Evolutionary conservation across 2,888 invertebrate genomes (phyloP), one percentile per base, ranked within the genome.

Genomic region (Chloroclystis v-ata): DNA sequence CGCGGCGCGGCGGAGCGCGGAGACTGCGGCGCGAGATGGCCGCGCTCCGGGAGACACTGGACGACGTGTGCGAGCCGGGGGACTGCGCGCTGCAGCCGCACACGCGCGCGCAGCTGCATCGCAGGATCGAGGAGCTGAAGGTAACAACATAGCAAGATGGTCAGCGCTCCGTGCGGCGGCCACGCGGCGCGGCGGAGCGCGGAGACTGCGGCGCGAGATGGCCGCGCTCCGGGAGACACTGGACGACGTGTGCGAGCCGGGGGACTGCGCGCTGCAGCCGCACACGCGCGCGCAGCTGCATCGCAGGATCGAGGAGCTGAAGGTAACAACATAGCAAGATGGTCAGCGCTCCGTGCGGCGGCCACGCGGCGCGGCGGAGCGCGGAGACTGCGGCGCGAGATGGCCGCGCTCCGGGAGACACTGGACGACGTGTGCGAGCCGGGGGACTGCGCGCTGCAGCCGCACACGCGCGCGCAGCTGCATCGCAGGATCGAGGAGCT

Each of bases 361-460:
- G n/a, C n/a, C 1, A 78, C 83, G 2, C 75, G 86, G 6, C 85
- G 89, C 9, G 81, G 85, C 1, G 77, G 83, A 5, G 86, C 85
- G 2, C 70, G 88, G 0, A 73, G 88, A 42, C 85, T 91, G 38
- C 91, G 93, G 83, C 85, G 88, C 56, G 92, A 92, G 71, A 82
- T 92, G 73, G 81, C 88, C 44, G 89, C 89, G 28, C 82, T 92
- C 52, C 83, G 89, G 52, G 91, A 91, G 60, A 82, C 88, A 38
- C 85, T 92, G 58, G 85, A 90, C 50, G 89, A 90, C 46, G 80
- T 91, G 59, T 91, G 91, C 71, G 89, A 91, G 65, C 90, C 90
- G 69, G 75, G 89, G 63, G 72, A 91, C 89, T 81, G 89, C 81
- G 76, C 89, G 67, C 89, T 69, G 57, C 91, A 84, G 71, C 90